Base-by-base conservation (phyloP, 2,888 invertebrate species). In the Ormyrus nitidulus region DNA sequence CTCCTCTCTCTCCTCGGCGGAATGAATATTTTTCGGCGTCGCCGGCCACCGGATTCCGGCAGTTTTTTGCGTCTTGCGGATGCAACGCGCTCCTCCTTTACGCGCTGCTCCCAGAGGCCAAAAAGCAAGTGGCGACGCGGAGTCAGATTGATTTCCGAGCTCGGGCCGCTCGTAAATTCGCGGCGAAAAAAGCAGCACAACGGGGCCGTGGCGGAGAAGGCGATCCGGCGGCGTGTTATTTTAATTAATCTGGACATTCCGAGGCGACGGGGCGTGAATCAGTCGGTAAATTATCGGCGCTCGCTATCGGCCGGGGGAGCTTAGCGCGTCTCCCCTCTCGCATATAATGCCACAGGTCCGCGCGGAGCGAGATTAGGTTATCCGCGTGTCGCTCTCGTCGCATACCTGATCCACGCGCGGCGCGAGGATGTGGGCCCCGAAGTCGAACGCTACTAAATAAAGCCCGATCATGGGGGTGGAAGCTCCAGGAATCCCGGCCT, bases 211-310 rank as follows among this genome's bases (percentile, higher is more conserved):
- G 62, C 5, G 11, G 11, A 13, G 54, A 51, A 61, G 51, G 8
- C 44, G 53, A 59, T 19, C n/a, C 74, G 82, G 82, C 77, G 70
- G 73, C 80, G 80, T 82, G 81, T 84, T 84, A 83, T 85, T 85
- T 85, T 84, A 85, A 85, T 85, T 85, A 84, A 85, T 85, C 84
- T 81, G 83, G 81, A 84, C 84, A 84, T 85, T 84, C 84, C 84
- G 81, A 82, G 77, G 79, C 82, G 84, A 84, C 84, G 81, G 83
- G 80, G 82, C 79, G 83, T 88, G 88, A 88, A 88, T 88, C 88
- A 88, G 86, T 83, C 83, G 85, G 86, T 88, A 87, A 89, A 86
- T 89, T 89, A 90, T 89, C 86, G 86, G 82, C 81, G 83, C 79
- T 83, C 85, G 86, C 86, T 89, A 88, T 89, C 88, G 59, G 49